Conservation (phyloP, 1,140 invertebrate species). For the Anastatus disparis region DNA sequence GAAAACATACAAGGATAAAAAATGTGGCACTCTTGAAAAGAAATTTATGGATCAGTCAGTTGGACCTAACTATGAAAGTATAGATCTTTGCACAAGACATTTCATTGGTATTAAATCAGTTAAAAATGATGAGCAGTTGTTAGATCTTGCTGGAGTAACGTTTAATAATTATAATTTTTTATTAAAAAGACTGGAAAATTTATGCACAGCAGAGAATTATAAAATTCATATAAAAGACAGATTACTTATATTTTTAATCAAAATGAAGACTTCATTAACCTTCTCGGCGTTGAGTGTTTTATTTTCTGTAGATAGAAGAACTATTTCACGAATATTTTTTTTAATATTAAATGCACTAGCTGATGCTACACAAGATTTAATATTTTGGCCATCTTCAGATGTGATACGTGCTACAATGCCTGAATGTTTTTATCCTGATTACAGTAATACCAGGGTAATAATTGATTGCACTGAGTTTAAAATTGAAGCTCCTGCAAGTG, state of each 20-base stretch:
- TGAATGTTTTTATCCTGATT: slow-evolving; percentile 12
- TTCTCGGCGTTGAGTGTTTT: neutral
- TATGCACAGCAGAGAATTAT: neutral
- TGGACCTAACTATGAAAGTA: neutral
- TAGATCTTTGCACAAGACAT: neutral
- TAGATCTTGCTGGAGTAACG: neutral
- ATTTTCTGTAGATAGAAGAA: slow-evolving; percentile 1
- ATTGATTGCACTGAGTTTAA: too few species aligned
- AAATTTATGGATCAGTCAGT: neutral
- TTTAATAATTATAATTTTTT: neutral
- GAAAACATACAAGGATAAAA: neutral
- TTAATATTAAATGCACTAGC: slow-evolving; percentile 8
- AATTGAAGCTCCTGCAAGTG: too few species aligned
- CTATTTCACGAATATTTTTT: slow-evolving; percentile 27
- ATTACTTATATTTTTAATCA: neutral
- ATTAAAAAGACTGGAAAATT: neutral
- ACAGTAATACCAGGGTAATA: too few species aligned
- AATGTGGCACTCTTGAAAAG: neutral
- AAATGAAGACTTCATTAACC: neutral
- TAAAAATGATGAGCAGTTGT: neutral
- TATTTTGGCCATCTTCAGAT: slow-evolving; percentile 24
- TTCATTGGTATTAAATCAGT: neutral
- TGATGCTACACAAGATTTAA: neutral
- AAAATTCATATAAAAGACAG: neutral
- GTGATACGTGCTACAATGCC: slow-evolving; percentile 29